Evolutionary conservation across 2,888 invertebrate species (phyloP), one percentile per base, ranked within the genome.

Genomic region (Sturmia bella): DNA sequence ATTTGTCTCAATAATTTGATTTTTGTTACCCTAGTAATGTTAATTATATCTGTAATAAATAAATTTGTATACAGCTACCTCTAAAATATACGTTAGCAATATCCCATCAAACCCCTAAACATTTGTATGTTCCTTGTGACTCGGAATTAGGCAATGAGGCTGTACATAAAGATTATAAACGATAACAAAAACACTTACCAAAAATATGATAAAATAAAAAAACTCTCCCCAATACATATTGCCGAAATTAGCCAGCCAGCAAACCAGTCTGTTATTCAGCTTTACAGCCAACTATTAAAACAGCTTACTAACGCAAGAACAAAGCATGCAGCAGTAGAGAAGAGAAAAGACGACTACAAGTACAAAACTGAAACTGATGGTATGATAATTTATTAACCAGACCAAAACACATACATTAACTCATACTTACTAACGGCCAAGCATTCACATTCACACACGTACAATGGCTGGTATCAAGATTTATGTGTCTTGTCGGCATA

Each of bases 401-500:
- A 75, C 70, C 68, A 70, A 75, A 66, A 75, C 27, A 83, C 59
- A 78, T 66, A 68, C 61, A 80, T 68, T 64, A 63, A 59, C 27
- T 59, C 45, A 48, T 54, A 63, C 70, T 57, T 45, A 64, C 17
- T 19, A 24, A 37, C 12, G 15, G 15, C n/a, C 24, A 39, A 15
- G 32, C 27, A 73, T 1, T 48, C 13, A 64, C 32, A 57, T 39
- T 39, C 61, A 32, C 57, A 54, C 70, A 24, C 59, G 27, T 45
- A 76, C 80, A 83, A 83, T 84, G 83, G 83, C 77, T 74, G 69
- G 77, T 77, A 84, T 84, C 83, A 83, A 84, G 84, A 84, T 84
- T 84, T 84, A 84, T 84, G 83, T 69, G 80, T 83, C 82, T 82
- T 74, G 81, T 77, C 83, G 83, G 83, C 84, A 84, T 84, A 84